Base-by-base conservation (phyloP, 1,140 invertebrate genomes). In the Habropoda laboriosa region DNA sequence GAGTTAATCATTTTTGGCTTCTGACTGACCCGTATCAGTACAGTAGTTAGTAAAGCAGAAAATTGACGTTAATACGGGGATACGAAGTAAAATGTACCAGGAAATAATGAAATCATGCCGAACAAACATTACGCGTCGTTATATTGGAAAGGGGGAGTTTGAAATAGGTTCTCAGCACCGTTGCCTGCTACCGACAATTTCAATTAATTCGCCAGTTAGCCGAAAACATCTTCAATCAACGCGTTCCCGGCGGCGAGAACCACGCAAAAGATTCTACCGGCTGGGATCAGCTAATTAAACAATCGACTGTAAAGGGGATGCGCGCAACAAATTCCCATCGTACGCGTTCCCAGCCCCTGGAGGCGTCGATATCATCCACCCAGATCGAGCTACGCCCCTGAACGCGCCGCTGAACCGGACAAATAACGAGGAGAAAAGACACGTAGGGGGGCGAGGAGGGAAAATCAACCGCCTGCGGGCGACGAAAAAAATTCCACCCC, bases 381-480 rank as follows among this genome's bases (percentile, higher is more conserved):
- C 10, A 30, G 71, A 73, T 61, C 71, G 38, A 35, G 32, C 10
- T 30, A n/a, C 8, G 16, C 35, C 16, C 27, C 21, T 30, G 55
- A 71, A 30, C 27, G 21, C 12, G 38, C 21, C n/a, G 32, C 18
- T 16, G 57, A 38, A 51, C n/a, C 38, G 30, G 47, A 53, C 73
- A 57, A 63, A 64, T 74, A 74, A 67, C 61, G 73, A 49, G 16
- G 61, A 67, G 61, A 24, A 67, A 76, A 75, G 60, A 75, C 60
- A 12, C 35, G 58, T 21, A 18, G n/a, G 13, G 27, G 24, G 71
- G 30, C 13, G 57, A 32, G 13, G 24, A 27, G n/a, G 38, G 16
- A 24, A 35, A 57, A 76, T 76, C 38, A 57, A 76, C 63, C 53
- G 68, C 35, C 72, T 5, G 0, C 0, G 16, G 60, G 72, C 60